phyloP scores from a whole-genome alignment of 2,113 vertebrate genomes.

The Meles meles region DNA sequence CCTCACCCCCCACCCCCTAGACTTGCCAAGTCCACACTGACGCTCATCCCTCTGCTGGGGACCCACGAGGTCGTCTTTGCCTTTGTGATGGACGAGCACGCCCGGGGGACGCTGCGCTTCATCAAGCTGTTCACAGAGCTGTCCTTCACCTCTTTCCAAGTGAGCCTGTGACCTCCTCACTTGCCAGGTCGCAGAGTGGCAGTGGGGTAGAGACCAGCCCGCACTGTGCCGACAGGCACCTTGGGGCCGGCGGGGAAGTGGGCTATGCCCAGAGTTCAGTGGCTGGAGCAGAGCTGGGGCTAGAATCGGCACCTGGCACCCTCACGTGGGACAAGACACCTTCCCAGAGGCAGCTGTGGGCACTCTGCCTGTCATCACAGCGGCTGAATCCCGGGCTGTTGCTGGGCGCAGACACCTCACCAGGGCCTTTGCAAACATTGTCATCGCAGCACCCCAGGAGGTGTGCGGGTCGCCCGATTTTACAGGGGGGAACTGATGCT shows the following conservation, averaged over 20 bases:
- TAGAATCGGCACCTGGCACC: background rate
- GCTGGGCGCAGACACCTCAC: rapidly evolving
- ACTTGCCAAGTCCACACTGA: constrained; percentile 92
- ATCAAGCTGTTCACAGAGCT: constrained; percentile 90
- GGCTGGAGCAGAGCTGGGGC: background rate
- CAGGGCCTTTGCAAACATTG: background rate
- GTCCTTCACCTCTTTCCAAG: constrained; percentile 91
- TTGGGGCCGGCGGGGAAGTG: no score
- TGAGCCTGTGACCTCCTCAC: constrained; percentile 22
- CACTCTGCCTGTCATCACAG: background rate
- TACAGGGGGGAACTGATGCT: background rate
- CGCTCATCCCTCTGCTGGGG: constrained; percentile 91
- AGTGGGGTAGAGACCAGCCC: background rate
- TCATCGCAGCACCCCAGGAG: background rate
- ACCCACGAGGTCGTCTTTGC: constrained; percentile 93
- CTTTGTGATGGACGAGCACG: constrained; percentile 87
- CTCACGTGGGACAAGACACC: background rate
- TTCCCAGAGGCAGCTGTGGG: background rate
- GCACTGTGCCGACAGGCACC: background rate
- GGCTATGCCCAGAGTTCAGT: no score
- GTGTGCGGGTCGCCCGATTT: background rate
- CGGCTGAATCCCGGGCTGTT: background rate
- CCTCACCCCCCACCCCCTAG: constrained; percentile 66
- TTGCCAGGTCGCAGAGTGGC: background rate
- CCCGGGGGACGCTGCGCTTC: constrained; percentile 84